Percentiles rank a stretch among this genome's conserved stretches.
phyloP scores from a whole-genome alignment of 2,797 vertebrate genomes.

The Silurus aristotelis region DNA sequence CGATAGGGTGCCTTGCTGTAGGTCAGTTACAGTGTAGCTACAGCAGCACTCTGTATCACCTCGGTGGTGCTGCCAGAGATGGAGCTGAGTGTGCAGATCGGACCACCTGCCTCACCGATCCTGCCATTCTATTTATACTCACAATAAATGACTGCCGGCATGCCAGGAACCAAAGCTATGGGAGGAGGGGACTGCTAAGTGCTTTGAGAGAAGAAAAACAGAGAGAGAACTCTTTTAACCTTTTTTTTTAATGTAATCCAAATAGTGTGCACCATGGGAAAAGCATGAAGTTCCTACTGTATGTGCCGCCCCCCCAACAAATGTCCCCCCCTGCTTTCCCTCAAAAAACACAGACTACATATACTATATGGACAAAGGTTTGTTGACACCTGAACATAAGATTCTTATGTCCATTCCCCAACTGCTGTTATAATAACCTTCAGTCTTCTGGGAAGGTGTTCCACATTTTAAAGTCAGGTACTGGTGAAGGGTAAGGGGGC shows the following conservation, averaged over 20 bases:
- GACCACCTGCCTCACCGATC: slow-evolving; percentile 69
- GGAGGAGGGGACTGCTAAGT: slow-evolving; percentile 39
- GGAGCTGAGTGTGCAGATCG: slow-evolving; percentile 68
- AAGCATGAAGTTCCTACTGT: not conserved
- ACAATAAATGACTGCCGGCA: slow-evolving; percentile 68
- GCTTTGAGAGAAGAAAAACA: slow-evolving; percentile 43
- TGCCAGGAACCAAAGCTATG: slow-evolving; percentile 55
- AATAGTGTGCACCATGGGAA: not conserved
- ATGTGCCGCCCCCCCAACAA: too few relatives aligned
- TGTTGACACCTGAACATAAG: too few relatives aligned
- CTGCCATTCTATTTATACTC: slow-evolving; percentile 73
- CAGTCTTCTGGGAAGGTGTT: too few relatives aligned
- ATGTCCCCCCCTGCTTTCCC: too few relatives aligned
- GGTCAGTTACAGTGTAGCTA: slow-evolving; percentile 57
- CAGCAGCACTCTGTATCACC: slow-evolving; percentile 44
- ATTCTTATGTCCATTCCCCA: too few relatives aligned
- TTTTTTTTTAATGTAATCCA: slow-evolving; percentile 54
- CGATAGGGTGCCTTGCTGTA: slow-evolving; percentile 51
- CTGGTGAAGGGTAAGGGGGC: too few relatives aligned
- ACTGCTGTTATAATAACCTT: too few relatives aligned
- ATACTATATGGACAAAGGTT: too few relatives aligned
- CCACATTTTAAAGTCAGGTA: too few relatives aligned
- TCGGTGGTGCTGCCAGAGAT: slow-evolving; percentile 57
- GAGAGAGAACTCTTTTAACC: slow-evolving; percentile 58
- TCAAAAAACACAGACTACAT: too few relatives aligned